Conservation (phyloP, 2,888 invertebrate genomes). For the Oasisia sp. region DNA sequence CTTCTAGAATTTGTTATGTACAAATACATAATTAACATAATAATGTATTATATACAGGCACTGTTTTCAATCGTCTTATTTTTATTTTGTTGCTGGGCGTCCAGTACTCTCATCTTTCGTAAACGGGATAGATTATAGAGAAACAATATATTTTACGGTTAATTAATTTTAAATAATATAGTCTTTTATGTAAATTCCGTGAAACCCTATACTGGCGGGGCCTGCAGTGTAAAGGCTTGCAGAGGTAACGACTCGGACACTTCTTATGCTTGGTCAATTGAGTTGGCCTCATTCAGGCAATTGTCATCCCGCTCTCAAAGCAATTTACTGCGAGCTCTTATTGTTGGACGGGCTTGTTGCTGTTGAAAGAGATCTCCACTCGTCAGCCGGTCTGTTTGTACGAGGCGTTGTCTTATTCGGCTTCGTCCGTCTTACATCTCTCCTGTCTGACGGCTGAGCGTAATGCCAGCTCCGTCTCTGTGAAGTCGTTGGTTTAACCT, state of each 20-base stretch:
- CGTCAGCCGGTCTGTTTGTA: neutral
- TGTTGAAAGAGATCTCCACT: neutral
- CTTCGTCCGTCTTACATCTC: neutral
- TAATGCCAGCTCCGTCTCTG: neutral
- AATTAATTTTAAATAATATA: neutral
- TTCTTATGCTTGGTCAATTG: neutral
- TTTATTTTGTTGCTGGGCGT: neutral
- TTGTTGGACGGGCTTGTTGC: neutral
- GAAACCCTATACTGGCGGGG: neutral
- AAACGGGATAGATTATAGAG: neutral
- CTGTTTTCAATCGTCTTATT: neutral
- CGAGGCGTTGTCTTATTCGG: neutral
- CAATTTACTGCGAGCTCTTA: conserved; percentile 12
- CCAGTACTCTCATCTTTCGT: neutral
- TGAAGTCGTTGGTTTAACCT: conserved; percentile 17
- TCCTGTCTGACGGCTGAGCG: neutral
- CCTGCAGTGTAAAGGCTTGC: neutral
- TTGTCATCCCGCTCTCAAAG: conserved; percentile 8
- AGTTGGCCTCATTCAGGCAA: neutral
- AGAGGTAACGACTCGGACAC: neutral
- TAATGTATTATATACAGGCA: neutral
- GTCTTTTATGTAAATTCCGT: neutral
- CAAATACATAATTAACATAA: too few species aligned
- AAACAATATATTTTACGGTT: neutral
- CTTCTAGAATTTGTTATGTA: too few species aligned